Evolutionary conservation across 1,140 invertebrate species (phyloP).

Genomic region (Neocloeon triangulifer): DNA sequence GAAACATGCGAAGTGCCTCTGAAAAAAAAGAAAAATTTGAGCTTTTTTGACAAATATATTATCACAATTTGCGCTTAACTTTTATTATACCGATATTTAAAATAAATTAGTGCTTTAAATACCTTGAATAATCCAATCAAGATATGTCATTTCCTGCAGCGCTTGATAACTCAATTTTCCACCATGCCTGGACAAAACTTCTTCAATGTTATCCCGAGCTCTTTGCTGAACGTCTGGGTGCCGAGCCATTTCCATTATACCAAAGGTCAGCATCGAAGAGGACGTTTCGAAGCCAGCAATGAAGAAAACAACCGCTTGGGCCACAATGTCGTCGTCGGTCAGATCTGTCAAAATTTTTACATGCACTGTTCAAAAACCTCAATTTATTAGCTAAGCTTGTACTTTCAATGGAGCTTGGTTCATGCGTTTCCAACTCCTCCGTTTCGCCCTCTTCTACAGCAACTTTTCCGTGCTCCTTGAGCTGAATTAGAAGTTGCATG

Average conservation of each 20-base stretch:
- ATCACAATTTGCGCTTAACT: too few relatives aligned
- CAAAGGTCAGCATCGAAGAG: slow-evolving; percentile 1
- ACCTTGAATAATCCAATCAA: slow-evolving; percentile 26
- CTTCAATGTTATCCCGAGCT: slow-evolving; percentile 20
- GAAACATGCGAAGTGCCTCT: slow-evolving; percentile 29
- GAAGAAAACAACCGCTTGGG: slow-evolving; percentile 5
- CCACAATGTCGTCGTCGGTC: slow-evolving; percentile 10
- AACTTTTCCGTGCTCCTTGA: not conserved
- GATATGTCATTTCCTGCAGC: slow-evolving; percentile 27
- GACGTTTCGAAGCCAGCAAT: slow-evolving; percentile 6
- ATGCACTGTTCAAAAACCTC: too few relatives aligned
- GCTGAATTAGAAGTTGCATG: slow-evolving; percentile 5
- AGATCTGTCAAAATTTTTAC: slow-evolving; percentile 15
- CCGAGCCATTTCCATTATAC: slow-evolving; percentile 13
- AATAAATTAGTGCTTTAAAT: too few relatives aligned
- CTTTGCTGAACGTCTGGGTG: slow-evolving; percentile 22
- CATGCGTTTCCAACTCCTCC: too few relatives aligned
- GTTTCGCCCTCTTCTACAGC: too few relatives aligned
- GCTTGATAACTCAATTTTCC: slow-evolving; percentile 27
- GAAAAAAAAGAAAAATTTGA: slow-evolving; percentile 4
- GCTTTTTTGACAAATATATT: too few relatives aligned
- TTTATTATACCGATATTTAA: too few relatives aligned
- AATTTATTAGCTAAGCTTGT: too few relatives aligned
- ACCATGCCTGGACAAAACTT: slow-evolving; percentile 19
- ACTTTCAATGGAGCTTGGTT: too few relatives aligned